These are phyloP conservation scores for Platysternon megacephalum DNA, from an alignment of 2,113 vertebrate genomes.

Conservation along the genomic window DNA sequence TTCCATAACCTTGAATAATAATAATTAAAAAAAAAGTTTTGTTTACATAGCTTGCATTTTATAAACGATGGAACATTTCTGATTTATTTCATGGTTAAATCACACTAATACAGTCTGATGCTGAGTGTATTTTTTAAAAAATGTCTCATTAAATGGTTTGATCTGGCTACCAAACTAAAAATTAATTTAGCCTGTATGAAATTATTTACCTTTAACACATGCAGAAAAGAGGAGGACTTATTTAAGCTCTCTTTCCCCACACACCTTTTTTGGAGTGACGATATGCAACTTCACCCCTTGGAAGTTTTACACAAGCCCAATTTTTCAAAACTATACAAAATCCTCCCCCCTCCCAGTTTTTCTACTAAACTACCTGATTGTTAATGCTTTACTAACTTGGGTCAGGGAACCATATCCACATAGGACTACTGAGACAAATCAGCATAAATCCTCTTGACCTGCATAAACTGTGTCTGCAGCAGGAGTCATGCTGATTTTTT, in stretches of 20 bases:
- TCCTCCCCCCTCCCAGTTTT: background rate
- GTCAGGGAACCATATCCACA: background rate
- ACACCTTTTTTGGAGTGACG: conserved; percentile 23
- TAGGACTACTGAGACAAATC: background rate
- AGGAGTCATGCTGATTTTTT: background rate
- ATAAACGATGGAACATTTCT: conserved; percentile 56
- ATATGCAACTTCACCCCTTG: background rate
- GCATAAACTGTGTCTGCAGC: background rate
- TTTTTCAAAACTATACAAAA: conserved; percentile 23
- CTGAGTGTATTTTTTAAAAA: background rate
- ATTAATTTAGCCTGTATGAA: conserved; percentile 38
- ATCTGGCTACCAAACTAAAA: conserved; percentile 61
- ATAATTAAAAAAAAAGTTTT: conserved; percentile 3
- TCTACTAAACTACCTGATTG: background rate
- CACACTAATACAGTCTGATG: conserved; percentile 64
- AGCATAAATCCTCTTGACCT: background rate
- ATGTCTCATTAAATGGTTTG: conserved; percentile 52
- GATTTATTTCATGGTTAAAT: conserved; percentile 62
- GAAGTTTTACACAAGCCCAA: background rate
- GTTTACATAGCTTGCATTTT: conserved; percentile 42
- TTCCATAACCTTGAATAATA: conserved; percentile 51
- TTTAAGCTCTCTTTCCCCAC: background rate
- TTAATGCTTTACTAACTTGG: conserved; percentile 11
- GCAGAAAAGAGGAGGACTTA: conserved; percentile 39
- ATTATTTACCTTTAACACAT: conserved; percentile 53